phyloP scores from a whole-genome alignment of 2,888 invertebrate genomes.

The Eupelmus urozonus region DNA sequence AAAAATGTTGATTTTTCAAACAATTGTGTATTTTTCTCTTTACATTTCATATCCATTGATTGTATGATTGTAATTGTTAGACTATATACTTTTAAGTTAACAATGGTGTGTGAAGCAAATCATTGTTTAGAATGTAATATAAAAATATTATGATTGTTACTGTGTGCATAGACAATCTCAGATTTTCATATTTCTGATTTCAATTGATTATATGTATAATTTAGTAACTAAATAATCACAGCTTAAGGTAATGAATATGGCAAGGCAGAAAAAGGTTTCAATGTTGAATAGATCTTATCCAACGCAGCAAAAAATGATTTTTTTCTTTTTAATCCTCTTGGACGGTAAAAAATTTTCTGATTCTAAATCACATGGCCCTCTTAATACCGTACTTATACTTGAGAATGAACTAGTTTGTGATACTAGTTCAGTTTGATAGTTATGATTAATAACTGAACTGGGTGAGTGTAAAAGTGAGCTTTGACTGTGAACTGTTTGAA shows the following conservation, averaged over 20 bases:
- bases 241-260: constrained; percentile 43
- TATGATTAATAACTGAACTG: neutral
- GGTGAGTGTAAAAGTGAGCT: constrained; percentile 42
- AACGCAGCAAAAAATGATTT: constrained; percentile 57
- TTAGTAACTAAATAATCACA: constrained; percentile 58
- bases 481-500: constrained; percentile 30
- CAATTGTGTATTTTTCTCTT: constrained; percentile 26
- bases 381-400: constrained; percentile 34
- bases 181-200: constrained; percentile 25
- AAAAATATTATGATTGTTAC: constrained; percentile 46
- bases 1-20: constrained; percentile 13
- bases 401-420: constrained; percentile 48
- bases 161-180: constrained; percentile 27
- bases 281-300: constrained; percentile 42
- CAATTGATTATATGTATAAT: constrained; percentile 30
- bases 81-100: constrained; percentile 20
- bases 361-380: constrained; percentile 29
- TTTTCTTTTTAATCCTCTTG: constrained; percentile 40
- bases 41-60: constrained; percentile 13
- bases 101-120: neutral
- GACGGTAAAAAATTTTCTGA: constrained; percentile 50
- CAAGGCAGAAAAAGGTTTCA: constrained; percentile 37
- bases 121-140: constrained; percentile 23
- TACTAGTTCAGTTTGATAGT: constrained; percentile 8
- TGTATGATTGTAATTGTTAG: neutral